Conservation (phyloP, 2,888 invertebrate species). For the Lycophotia porphyrea region DNA sequence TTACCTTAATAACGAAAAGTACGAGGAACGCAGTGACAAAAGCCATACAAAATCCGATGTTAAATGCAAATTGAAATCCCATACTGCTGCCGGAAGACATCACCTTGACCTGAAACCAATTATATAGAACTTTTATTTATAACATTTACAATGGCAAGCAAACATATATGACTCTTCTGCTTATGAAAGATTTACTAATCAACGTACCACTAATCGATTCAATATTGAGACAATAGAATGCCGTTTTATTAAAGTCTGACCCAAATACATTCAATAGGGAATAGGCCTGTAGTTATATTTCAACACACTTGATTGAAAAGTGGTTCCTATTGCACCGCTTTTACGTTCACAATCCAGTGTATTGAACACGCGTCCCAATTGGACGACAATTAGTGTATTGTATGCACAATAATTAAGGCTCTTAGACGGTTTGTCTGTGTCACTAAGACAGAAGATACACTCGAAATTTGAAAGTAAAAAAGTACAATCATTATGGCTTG, state of each 20-base stretch:
- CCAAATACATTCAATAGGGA: conserved; percentile 35
- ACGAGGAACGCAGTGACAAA: conserved; percentile 93
- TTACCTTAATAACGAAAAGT: conserved; percentile 89
- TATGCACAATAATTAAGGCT: conserved; percentile 9
- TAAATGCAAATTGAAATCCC: conserved; percentile 92
- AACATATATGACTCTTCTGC: background rate
- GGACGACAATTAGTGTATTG: conserved; percentile 5
- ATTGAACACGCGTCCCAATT: conserved; percentile 17
- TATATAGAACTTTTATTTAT: background rate
- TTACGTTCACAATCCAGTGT: background rate
- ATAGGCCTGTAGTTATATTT: background rate
- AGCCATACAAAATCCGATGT: conserved; percentile 94
- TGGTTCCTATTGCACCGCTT: background rate
- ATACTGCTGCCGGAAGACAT: conserved; percentile 87
- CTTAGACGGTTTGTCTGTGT: background rate
- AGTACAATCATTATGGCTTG: background rate
- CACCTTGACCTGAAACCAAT: conserved; percentile 80
- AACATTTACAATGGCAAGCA: background rate
- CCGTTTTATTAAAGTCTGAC: conserved; percentile 20
- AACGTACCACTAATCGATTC: conserved; percentile 3
- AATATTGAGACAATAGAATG: conserved; percentile 19
- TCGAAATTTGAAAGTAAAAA: background rate
- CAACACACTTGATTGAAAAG: background rate
- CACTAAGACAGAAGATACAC: background rate
- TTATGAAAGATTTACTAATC: conserved; percentile 1